Evolutionary conservation across 2,113 vertebrate species (phyloP), one percentile per base, ranked within the genome.

Genomic region (Columba janthina): DNA sequence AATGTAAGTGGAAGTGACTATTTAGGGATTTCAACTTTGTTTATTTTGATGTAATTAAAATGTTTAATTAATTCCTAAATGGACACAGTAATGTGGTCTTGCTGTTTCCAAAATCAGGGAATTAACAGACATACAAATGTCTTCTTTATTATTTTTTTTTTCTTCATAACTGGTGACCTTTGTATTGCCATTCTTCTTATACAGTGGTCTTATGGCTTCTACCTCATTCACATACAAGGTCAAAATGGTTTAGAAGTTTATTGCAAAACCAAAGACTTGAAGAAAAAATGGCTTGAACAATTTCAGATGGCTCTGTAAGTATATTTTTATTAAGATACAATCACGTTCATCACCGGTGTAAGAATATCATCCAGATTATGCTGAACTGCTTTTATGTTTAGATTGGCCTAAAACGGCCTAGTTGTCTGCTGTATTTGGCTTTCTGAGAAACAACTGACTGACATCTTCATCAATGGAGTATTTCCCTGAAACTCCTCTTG

Each of bases 241-340:
- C 99, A 99, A 97, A 99, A 97, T 58, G 99, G 99, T 76, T 98
- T 99, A 88, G 99, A 99, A 97, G 99, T 99, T 97, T 99, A 99
- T 96, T 99, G 99, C 97, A 99, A 99, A 98, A 99, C 99, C 92
- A 99, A 99, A 98, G 99, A 99, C 93, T 97, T 99, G 97, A 99
- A 99, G 97, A 99, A 99, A 98, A 99, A 99, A 94, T 99, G 99
- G 99, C 98, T 99, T 93, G 99, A 99, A 78, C 99, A 99, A 96
- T 99, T 99, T 97, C 98, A 98, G 97, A 99, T 99, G 99, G 99
- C 99, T 85, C 98, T 99, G 99, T 99, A 97, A 99, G 99, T 99
- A 98, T 94, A 38, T 61, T 95, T 57, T 56, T 62, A 80, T 79
- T 66, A 38, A 64, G 29, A 20, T 36, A 85, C 73, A 69, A 83